Base-by-base conservation (phyloP, 2,888 invertebrate species). In the Venustoraphidia nigricollis region DNA sequence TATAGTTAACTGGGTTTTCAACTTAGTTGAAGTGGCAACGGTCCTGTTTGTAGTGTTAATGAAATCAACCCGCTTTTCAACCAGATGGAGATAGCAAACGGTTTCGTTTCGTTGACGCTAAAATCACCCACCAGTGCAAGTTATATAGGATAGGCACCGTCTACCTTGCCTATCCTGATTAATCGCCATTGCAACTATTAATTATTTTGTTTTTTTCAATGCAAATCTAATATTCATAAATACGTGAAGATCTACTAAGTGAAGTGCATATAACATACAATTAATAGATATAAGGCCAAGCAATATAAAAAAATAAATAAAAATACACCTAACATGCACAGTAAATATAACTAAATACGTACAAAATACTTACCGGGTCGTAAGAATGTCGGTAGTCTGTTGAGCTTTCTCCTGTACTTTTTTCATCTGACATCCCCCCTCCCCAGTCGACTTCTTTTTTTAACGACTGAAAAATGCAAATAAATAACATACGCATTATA, bases 391-490 rank as follows among this genome's bases (percentile, higher is more conserved):
- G 76, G 67, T 85, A 88, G 55, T 89, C 88, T 47, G 80, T 74
- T 56, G 81, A 77, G 65, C 80, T 73, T 67, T 87, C 87, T 53
- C 79, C 84, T 59, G 78, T 77, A 60, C 76, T 77, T 66, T 84
- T 86, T 49, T 88, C 87, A 59, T 88, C 89, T 59, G 79, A 77
- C 56, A 67, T 67, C 59, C 74, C 75, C 62, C 83, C 71, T 60
- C 84, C 83, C 83, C 86, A 89, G 64, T 88, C 89, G 59, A 84
- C 79, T 75, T 90, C 89, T 71, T 90, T 90, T 67, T 90, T 90
- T 62, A 90, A 70, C 56, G 88, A 89, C 90, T 90, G 75, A 48
- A 79, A 79, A 50, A 53, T 51, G 53, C 55, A 47, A 51, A 51
- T 46, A 51, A 50, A 51, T 46, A 50, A 49, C 46, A 51, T n/a